Evolutionary conservation across 30 jellyfish, hydroid and myxozoan genomes (phyloP).

Genomic region (Nemopilema nomurai): DNA sequence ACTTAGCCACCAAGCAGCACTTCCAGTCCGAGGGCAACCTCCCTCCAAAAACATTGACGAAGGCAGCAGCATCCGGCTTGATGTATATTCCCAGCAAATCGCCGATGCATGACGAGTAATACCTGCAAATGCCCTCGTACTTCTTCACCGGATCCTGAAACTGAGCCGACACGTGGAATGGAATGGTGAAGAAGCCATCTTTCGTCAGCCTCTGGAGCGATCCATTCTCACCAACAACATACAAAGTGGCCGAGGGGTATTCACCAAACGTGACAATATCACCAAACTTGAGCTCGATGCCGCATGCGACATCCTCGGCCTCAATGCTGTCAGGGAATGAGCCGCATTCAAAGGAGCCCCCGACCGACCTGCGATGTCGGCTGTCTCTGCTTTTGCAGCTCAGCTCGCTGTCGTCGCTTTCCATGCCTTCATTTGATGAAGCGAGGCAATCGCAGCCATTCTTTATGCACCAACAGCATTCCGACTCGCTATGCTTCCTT

Average conservation of each 20-base stretch:
- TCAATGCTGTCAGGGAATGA: slow-evolving; percentile 32
- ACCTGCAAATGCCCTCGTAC: not conserved
- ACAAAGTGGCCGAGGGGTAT: slow-evolving; percentile 32
- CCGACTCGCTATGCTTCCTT: slow-evolving; percentile 24
- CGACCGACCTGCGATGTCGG: slow-evolving; percentile 6
- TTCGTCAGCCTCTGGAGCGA: slow-evolving; percentile 4
- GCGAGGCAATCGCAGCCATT: slow-evolving; percentile 47
- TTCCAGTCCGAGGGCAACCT: slow-evolving; percentile 43
- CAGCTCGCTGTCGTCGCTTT: slow-evolving; percentile 57
- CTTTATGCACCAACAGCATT: slow-evolving; percentile 59
- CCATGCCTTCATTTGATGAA: not conserved
- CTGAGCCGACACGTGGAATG: slow-evolving; percentile 25
- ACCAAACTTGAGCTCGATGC: slow-evolving; percentile 20
- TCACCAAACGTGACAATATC: slow-evolving; percentile 57
- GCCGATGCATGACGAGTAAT: slow-evolving; percentile 17
- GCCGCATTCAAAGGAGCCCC: slow-evolving; percentile 31
- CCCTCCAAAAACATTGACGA: slow-evolving; percentile 17
- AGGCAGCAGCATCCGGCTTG: slow-evolving; percentile 31
- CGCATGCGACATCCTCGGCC: slow-evolving; percentile 5
- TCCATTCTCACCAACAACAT: slow-evolving; percentile 29
- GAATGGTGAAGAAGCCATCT: slow-evolving; percentile 34
- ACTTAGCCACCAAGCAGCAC: slow-evolving; percentile 8
- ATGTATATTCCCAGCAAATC: slow-evolving; percentile 20
- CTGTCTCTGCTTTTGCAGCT: slow-evolving; percentile 44
- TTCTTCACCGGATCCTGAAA: slow-evolving; percentile 36